Base-by-base conservation (phyloP, 2,797 vertebrate species). In the Novumbra hubbsi region DNA sequence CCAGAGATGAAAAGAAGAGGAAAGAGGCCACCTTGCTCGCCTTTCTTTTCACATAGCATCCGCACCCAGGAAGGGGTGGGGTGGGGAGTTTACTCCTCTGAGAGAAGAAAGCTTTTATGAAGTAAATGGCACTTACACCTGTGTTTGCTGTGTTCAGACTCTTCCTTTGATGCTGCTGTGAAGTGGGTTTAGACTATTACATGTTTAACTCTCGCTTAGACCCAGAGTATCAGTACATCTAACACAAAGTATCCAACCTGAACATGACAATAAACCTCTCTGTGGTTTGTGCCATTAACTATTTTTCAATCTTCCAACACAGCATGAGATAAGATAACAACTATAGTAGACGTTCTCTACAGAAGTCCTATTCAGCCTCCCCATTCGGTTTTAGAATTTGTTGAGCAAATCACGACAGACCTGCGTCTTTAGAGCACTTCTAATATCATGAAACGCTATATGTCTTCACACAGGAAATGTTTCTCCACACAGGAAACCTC, bases 1-100 rank as follows among this genome's bases (percentile, higher is more conserved):
- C 57, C 78, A n/a, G 67, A 81, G 79, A 89, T 79, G 84, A 89
- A 84, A 84, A 60, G 62, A 17, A 60, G 21, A 60, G 21, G 24
- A 24, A 24, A 30, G n/a, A 24, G 75, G 70, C 65, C 7, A 75
- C 86, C 88, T 87, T 89, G 85, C 89, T 88, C 80, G 84, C 49
- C 73, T 64, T 45, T 74, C 63, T 80, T 84, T 83, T 88, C 87
- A 82, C 82, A 79, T 74, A 5, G 45, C 68, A 86, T 72, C 78
- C 84, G 50, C 45, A 87, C 79, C 79, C 67, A 76, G 17, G 62
- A 28, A 30, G 62, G 5, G 27, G 62, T 57, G 66, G 48, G 8
- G 38, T 21, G 55, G 30, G 30, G 50, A 9, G 49, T 21, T 19
- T 11, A 6, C 49, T 57, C 69, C 57, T 57, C 50, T 28, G 66